A percentile compares a stretch with the other conserved stretches of the same genome.
Evolutionary conservation across 2,113 vertebrate genomes (phyloP).

Genomic region (Bungarus multicinctus): DNA sequence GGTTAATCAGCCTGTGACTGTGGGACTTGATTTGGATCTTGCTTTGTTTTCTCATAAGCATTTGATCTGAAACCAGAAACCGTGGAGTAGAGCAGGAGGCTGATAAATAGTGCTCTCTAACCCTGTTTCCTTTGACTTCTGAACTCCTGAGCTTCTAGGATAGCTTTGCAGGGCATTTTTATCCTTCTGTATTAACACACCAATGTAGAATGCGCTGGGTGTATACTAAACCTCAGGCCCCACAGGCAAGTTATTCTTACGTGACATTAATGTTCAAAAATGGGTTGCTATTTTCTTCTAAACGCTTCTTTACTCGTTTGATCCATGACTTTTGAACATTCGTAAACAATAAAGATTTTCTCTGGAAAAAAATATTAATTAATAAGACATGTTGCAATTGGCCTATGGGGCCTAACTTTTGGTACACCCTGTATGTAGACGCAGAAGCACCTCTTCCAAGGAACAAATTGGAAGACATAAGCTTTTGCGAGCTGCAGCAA

Average conservation of each 20-base stretch:
- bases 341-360: background rate
- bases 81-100: background rate
- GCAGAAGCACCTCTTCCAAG: background rate
- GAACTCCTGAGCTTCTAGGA: background rate
- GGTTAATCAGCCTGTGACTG: conserved; percentile 62
- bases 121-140: background rate
- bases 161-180: background rate
- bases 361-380: background rate
- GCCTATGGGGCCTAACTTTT: background rate
- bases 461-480: background rate
- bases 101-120: background rate
- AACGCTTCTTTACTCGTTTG: background rate
- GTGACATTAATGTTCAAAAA: background rate
- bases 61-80: conserved; percentile 51
- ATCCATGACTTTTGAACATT: background rate
- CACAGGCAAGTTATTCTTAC: background rate
- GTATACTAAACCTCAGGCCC: background rate
- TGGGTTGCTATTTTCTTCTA: background rate
- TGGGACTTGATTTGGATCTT: conserved; percentile 66
- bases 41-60: conserved; percentile 65
- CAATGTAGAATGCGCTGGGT: background rate
- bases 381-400: background rate
- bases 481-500: background rate
- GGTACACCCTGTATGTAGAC: background rate
- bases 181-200: background rate